Percentiles rank a stretch among this genome's conserved stretches.
Evolutionary conservation across 92 coral and sea anemone species (phyloP).

Genomic region (Ricordea florida): DNA sequence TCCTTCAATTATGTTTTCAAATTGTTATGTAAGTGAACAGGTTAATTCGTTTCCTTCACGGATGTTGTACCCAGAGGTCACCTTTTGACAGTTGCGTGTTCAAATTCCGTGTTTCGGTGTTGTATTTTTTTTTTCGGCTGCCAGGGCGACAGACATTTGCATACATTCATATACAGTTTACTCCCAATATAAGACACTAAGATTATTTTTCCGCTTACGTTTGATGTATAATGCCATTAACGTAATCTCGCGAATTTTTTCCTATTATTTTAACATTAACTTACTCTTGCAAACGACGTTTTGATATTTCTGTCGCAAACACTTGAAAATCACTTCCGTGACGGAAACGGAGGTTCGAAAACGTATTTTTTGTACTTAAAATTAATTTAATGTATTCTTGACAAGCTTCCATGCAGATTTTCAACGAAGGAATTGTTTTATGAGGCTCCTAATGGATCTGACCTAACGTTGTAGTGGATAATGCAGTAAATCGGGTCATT

Average conservation of each 20-base stretch:
- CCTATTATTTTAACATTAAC: not conserved
- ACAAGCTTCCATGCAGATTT: constrained; percentile 31
- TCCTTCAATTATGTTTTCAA: too few species aligned
- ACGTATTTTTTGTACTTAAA: too few species aligned
- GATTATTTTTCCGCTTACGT: too few species aligned
- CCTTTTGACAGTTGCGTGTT: constrained; percentile 49
- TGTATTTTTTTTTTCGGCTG: constrained; percentile 40
- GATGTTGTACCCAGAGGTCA: too few species aligned
- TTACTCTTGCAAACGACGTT: too few species aligned
- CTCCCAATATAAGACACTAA: not conserved
- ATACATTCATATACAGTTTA: constrained; percentile 44
- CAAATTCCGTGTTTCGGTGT: constrained; percentile 66
- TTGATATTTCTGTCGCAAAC: too few species aligned
- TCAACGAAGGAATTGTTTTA: not conserved
- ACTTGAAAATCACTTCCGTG: constrained; percentile 15
- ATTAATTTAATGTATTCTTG: not conserved
- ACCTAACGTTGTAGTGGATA: not conserved
- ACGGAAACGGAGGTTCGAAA: not conserved
- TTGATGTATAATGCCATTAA: too few species aligned
- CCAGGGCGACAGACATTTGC: constrained; percentile 69
- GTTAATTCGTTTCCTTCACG: too few species aligned
- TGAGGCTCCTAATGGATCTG: not conserved
- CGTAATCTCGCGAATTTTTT: too few species aligned
- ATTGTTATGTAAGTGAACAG: too few species aligned
- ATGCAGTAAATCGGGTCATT: not conserved